A percentile compares a stretch with the other conserved stretches of the same genome.
Evolutionary conservation across 2,113 vertebrate genomes (phyloP).

Genomic region (Mesembrinibis cayennensis): DNA sequence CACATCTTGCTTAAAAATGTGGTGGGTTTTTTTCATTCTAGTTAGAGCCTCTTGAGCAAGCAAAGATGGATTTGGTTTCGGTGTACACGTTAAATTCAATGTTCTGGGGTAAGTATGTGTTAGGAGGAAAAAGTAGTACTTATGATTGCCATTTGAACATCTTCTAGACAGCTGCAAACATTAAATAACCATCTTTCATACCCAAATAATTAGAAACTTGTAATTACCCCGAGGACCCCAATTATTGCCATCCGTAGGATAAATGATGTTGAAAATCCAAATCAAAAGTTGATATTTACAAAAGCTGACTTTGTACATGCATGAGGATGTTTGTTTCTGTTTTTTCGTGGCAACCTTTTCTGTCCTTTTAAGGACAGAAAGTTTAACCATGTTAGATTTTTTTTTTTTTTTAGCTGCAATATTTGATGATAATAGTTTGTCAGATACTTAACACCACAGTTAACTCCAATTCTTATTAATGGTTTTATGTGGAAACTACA

Average conservation of each 20-base stretch:
- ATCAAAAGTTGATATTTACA: neutral
- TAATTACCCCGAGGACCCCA: neutral
- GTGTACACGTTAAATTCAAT: constrained; percentile 93
- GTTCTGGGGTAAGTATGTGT: constrained; percentile 91
- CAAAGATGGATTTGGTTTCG: constrained; percentile 94
- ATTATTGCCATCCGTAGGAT: neutral
- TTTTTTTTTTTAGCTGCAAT: neutral
- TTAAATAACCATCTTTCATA: neutral
- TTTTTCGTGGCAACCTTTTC: neutral
- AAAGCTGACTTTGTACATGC: neutral
- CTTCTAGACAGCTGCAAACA: neutral
- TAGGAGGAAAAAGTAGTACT: neutral
- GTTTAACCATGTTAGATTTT: neutral
- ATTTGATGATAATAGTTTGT: neutral
- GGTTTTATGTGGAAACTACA: neutral
- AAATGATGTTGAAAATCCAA: neutral
- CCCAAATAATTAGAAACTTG: neutral
- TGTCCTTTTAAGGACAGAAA: neutral
- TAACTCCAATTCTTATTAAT: neutral
- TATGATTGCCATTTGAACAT: neutral
- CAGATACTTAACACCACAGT: neutral
- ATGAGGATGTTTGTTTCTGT: neutral
- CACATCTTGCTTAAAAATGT: neutral
- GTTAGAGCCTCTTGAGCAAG: constrained; percentile 94
- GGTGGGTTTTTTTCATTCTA: constrained; percentile 55